Percentiles rank a stretch among this genome's conserved stretches.
Evolutionary conservation across 2,113 vertebrate genomes (phyloP).

Genomic region (Neolamprologus ventralis): DNA sequence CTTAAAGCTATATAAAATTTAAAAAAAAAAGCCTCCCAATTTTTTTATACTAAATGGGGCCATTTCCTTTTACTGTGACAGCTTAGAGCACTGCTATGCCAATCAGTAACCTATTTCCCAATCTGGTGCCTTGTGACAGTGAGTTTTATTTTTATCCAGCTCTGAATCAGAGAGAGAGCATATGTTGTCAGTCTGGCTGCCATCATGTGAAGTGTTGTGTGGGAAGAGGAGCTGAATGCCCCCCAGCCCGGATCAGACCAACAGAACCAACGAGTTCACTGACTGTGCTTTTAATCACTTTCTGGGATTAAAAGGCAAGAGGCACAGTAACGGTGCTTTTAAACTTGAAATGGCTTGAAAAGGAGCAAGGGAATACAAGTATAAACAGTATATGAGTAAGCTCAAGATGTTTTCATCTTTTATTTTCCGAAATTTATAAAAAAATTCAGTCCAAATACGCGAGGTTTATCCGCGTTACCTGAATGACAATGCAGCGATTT

Average conservation of each 20-base stretch:
- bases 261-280: conserved; percentile 47
- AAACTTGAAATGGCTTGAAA: conserved; percentile 5
- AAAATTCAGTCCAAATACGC: not conserved
- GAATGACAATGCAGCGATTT: not conserved
- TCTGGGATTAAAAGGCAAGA: conserved; percentile 12
- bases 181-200: conserved; percentile 71
- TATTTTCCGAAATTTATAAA: not conserved
- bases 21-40: not conserved
- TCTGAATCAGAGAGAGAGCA: conserved; percentile 66
- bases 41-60: conserved; percentile 43
- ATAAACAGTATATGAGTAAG: not conserved
- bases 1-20: not conserved
- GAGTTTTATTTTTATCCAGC: conserved; percentile 71
- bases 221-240: conserved; percentile 54
- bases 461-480: not conserved
- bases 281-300: conserved; percentile 28
- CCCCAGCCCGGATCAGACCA: conserved; percentile 52
- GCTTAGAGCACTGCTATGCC: conserved; percentile 44
- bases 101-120: conserved; percentile 73
- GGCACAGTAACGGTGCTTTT: not conserved
- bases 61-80: conserved; percentile 42
- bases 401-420: not conserved
- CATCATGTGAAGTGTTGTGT: conserved; percentile 63
- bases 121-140: conserved; percentile 72
- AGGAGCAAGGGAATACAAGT: not conserved